These are phyloP conservation scores for Mactromeris polynyma DNA, from an alignment of 2,888 invertebrate genomes.

Conservation along the genomic window DNA sequence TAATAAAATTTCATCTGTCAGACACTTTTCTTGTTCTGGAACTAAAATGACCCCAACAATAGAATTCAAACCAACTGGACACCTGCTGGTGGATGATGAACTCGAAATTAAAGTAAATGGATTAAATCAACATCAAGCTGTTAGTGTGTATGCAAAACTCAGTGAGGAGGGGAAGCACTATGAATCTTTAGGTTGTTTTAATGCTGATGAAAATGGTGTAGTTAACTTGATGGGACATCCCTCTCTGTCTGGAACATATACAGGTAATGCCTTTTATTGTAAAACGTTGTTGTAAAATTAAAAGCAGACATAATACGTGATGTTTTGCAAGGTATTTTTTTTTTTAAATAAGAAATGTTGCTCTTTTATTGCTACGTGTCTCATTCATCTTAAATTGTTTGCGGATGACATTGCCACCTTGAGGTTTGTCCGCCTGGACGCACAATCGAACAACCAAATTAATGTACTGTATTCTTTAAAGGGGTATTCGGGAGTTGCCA, in stretches of 20 bases:
- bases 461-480: too few species aligned
- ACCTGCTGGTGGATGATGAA: conserved; percentile 65
- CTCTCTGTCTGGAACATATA: conserved; percentile 67
- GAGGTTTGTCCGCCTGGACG: too few species aligned
- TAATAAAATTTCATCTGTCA: background rate
- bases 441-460: too few species aligned
- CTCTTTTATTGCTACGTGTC: background rate
- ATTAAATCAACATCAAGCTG: conserved; percentile 45
- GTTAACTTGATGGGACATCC: conserved; percentile 60
- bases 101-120: conserved; percentile 60
- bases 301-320: too few species aligned
- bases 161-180: conserved; percentile 56
- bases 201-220: conserved; percentile 55
- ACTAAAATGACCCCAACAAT: conserved; percentile 20
- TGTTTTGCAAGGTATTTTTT: too few species aligned
- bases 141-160: conserved; percentile 64
- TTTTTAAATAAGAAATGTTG: too few species aligned
- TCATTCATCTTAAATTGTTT: background rate
- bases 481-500: too few species aligned
- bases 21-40: background rate
- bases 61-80: conserved; percentile 37
- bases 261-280: conserved; percentile 60
- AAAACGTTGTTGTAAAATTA: too few species aligned
- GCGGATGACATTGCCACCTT: too few species aligned
- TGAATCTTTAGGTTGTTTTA: conserved; percentile 65